Evolutionary conservation across 37 sponge, comb jelly and placozoan genomes (phyloP).

Genomic region (Haliclona indistincta): DNA sequence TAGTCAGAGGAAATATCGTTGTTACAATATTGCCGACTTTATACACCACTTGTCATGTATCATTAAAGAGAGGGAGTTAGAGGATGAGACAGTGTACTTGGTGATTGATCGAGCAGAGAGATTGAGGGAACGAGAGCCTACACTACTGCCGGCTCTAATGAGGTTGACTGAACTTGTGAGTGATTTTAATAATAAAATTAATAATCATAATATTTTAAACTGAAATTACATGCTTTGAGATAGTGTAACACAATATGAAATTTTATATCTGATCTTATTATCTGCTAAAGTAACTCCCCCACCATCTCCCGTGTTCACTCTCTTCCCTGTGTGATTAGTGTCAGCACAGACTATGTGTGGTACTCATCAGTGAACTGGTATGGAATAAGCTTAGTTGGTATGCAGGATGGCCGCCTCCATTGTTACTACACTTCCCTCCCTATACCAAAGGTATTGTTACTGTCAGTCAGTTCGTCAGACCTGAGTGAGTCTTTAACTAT

Average conservation of each 20-base stretch:
- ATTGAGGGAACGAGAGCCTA: conserved; percentile 37
- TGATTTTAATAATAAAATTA: background rate
- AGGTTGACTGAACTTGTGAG: conserved; percentile 39
- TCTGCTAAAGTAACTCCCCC: background rate
- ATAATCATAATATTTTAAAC: no score
- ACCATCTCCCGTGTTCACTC: background rate
- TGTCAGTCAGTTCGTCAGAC: background rate
- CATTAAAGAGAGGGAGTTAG: background rate
- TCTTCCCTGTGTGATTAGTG: conserved; percentile 1
- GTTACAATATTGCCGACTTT: conserved; percentile 28
- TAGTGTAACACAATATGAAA: no score
- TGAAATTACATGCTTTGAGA: no score
- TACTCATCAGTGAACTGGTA: conserved; percentile 34
- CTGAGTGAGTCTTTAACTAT: background rate
- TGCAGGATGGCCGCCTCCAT: background rate
- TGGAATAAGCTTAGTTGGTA: conserved; percentile 23
- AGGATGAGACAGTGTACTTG: conserved; percentile 31
- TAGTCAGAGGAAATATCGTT: no score
- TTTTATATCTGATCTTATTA: background rate
- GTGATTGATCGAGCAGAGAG: conserved; percentile 61
- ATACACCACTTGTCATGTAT: background rate
- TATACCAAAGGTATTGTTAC: conserved; percentile 45
- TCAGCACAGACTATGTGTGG: conserved; percentile 22
- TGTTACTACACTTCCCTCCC: conserved; percentile 49
- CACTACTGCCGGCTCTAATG: conserved; percentile 53